Percentiles rank a stretch among this genome's conserved stretches.
Evolutionary conservation across 2,113 vertebrate genomes (phyloP).

Genomic region (Octodon degus): DNA sequence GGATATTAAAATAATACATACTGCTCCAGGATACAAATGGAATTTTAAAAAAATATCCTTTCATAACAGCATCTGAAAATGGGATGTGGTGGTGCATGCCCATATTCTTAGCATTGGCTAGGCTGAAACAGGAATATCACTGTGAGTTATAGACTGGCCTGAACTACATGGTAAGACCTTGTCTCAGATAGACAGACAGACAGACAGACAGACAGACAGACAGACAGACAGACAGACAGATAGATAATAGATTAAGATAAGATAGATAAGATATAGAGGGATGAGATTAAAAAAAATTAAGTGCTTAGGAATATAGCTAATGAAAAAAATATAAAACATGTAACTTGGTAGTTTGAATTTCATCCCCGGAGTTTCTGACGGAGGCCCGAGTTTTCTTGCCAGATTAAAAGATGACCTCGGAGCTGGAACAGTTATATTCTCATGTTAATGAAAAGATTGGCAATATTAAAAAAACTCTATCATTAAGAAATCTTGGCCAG

Average conservation of each 20-base stretch:
- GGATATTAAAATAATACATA: not conserved
- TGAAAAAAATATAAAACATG: not conserved
- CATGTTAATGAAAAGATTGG: conserved; percentile 85
- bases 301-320: not conserved
- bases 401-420: conserved; percentile 47
- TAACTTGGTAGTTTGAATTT: too few relatives aligned
- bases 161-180: not conserved
- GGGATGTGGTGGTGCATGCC: not conserved
- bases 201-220: too few relatives aligned
- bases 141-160: not conserved
- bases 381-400: too few relatives aligned
- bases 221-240: too few relatives aligned
- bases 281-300: not conserved
- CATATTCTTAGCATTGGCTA: not conserved
- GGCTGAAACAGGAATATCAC: not conserved
- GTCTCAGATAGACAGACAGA: not conserved
- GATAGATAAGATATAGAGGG: not conserved
- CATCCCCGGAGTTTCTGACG: too few relatives aligned
- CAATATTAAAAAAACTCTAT: conserved; percentile 83
- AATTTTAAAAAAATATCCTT: not conserved
- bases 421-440: conserved; percentile 80
- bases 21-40: not conserved
- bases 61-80: not conserved
- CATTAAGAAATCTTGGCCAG: conserved; percentile 82
- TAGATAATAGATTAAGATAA: too few relatives aligned